Evolutionary conservation across 2,888 invertebrate genomes (phyloP), one percentile per base, ranked within the genome.

Genomic region (Mythimna albipuncta): DNA sequence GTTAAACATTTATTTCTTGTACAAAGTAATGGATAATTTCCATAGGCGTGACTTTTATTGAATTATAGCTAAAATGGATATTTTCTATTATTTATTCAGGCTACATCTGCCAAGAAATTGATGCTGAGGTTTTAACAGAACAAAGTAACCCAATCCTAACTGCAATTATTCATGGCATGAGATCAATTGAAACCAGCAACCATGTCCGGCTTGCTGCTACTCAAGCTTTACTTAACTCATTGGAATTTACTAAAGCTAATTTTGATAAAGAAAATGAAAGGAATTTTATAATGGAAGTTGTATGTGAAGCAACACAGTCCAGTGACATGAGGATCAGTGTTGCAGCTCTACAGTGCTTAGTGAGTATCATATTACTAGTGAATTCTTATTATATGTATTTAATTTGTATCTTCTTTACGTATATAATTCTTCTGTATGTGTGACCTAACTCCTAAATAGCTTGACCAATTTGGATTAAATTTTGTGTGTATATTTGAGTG

Each of bases 261-360:
- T 99, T 99, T 95, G 99, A 99, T 88, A 99, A 98, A 92, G 99
- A 99, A 97, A 97, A 98, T 73, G 99, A 99, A 95, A 97, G 99
- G 82, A 99, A 99, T 95, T 99, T 99, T 92, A 99, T 99, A 71
- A 99, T 99, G 99, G 99, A 99, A 96, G 99, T 99, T 68, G 99
- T 99, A 10, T 99, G 99, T 96, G 99, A 99, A 96, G 99, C 99
- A 5, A 99, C 99, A 2, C 99, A 99, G 93, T 99, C 98, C 9
- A 95, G 97, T 66, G 99, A 99, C 91, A 98, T 98, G 74, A 98
- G 98, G 94, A 99, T 99, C 64, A 98, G 98, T 96, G 99, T 99
- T 21, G 99, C 99, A 13, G 99, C 99, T 4, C 96, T 99, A 70
- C 99, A 99, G 93, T 99, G 99, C 96, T 97, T 99, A 90, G 99